phyloP scores from a whole-genome alignment of 2,797 vertebrate genomes.

The Zenarchopterus dispar region DNA sequence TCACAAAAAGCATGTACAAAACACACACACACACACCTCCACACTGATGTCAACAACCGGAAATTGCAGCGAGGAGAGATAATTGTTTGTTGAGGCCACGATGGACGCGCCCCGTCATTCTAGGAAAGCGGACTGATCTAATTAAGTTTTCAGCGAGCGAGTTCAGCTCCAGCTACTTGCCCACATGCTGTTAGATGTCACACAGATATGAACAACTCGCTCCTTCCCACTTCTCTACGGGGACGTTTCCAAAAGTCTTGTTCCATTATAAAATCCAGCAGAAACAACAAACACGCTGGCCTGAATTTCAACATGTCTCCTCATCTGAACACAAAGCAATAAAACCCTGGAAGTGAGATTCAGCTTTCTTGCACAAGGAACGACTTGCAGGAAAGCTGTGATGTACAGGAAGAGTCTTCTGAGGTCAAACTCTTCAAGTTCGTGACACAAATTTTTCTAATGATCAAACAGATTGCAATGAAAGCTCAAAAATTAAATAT shows the following conservation, averaged over 20 bases:
- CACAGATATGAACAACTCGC: conserved; percentile 36
- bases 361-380: neutral
- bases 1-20: conserved; percentile 17
- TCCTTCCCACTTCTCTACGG: neutral
- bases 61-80: conserved; percentile 32
- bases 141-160: conserved; percentile 50
- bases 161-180: conserved; percentile 24
- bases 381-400: neutral
- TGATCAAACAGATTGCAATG: conserved; percentile 10
- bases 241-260: neutral
- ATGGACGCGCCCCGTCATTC: conserved; percentile 40
- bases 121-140: conserved; percentile 31
- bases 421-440: neutral
- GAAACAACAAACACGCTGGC: neutral
- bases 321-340: neutral
- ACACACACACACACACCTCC: conserved; percentile 5
- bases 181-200: conserved; percentile 28
- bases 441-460: neutral
- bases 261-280: conserved; percentile 12
- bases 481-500: conserved; percentile 1
- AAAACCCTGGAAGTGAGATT: too few relatives aligned
- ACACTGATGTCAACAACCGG: neutral
- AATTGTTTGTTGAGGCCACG: conserved; percentile 50
- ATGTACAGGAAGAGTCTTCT: neutral
- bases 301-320: neutral